Conservation (phyloP, 1,140 invertebrate genomes). For the Hirudo medicinalis region DNA sequence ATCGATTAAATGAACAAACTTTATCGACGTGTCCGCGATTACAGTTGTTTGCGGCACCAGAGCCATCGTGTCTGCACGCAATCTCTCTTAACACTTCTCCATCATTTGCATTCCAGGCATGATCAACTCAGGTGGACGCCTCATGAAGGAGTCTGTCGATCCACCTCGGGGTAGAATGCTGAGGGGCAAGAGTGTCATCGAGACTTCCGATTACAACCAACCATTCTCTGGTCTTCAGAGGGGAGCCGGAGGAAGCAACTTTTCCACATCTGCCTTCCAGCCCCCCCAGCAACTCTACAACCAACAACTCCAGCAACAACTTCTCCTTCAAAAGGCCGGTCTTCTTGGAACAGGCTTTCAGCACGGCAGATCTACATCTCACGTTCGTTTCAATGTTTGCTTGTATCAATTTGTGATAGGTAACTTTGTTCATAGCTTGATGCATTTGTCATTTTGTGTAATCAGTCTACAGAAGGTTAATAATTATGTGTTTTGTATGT, state of each 20-base stretch:
- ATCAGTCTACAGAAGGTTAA: no score
- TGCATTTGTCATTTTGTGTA: no score
- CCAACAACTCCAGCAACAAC: constrained; percentile 8
- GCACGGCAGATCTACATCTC: background rate
- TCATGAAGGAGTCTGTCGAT: background rate
- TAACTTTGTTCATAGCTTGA: no score
- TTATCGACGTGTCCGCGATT: no score
- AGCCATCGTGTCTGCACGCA: no score
- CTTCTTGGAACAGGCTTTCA: background rate
- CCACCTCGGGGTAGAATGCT: background rate
- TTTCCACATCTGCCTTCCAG: background rate
- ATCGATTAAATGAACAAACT: no score
- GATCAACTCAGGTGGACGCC: background rate
- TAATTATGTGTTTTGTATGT: no score
- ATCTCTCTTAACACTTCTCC: background rate
- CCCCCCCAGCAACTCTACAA: background rate
- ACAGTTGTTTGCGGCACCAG: no score
- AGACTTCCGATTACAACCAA: constrained; percentile 1
- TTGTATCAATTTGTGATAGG: background rate
- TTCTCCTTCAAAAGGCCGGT: constrained; percentile 1
- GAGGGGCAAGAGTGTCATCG: constrained; percentile 3
- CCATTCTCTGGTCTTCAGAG: background rate
- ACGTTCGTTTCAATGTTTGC: background rate
- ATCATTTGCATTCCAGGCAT: background rate
- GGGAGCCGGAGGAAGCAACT: background rate